These are phyloP conservation scores for Globia sparganii DNA, from an alignment of 2,888 invertebrate genomes.

Conservation along the genomic window DNA sequence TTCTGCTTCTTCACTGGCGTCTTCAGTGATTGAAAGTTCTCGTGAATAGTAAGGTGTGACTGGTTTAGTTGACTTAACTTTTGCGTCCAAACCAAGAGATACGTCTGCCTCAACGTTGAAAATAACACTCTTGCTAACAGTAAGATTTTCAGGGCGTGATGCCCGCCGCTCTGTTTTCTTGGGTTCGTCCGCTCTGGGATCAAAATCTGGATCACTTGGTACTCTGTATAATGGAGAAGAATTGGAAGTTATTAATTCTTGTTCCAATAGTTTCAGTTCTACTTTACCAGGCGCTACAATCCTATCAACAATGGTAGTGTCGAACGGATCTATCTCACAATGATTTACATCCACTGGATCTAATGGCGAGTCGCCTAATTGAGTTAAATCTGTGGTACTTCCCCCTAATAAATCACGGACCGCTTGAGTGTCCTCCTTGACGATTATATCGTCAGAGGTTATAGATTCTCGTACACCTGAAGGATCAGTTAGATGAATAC, in stretches of 20 bases:
- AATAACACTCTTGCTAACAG: conserved; percentile 87
- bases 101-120: conserved; percentile 88
- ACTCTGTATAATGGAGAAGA: conserved; percentile 81
- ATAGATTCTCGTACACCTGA: conserved; percentile 91
- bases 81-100: conserved; percentile 89
- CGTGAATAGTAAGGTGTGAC: conserved; percentile 95
- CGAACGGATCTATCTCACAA: conserved; percentile 94
- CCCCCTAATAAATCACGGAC: conserved; percentile 93
- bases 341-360: conserved; percentile 91
- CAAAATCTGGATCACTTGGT: conserved; percentile 94
- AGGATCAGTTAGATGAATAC: conserved; percentile 92
- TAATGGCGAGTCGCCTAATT: conserved; percentile 92
- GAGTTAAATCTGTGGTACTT: conserved; percentile 93
- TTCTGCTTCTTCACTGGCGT: conserved; percentile 89
- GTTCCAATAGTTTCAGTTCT: conserved; percentile 94
- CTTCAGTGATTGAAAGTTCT: conserved; percentile 90
- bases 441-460: conserved; percentile 87
- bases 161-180: conserved; percentile 88
- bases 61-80: conserved; percentile 92
- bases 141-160: conserved; percentile 91
- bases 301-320: conserved; percentile 94
- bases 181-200: conserved; percentile 93
- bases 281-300: conserved; percentile 94
- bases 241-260: conserved; percentile 92
- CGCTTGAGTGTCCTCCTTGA: conserved; percentile 82